A percentile compares a stretch with the other conserved stretches of the same genome.
Evolutionary conservation across 2,797 vertebrate genomes (phyloP).

Genomic region (Amblyopsis hoosieri): DNA sequence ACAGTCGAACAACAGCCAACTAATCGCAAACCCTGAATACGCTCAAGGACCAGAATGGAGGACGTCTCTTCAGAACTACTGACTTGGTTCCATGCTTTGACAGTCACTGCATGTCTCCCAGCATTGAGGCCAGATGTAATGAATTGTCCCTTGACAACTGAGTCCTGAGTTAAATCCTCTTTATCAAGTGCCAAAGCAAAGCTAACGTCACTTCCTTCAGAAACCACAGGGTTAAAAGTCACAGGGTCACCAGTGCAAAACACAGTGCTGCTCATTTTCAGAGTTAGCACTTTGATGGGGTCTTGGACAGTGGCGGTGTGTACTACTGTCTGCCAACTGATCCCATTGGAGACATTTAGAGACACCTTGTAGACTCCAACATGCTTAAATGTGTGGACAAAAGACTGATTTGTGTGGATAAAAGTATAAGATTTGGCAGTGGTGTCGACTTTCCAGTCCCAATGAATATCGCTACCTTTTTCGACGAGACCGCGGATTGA

Average conservation of each 20-base stretch:
- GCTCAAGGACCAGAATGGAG: constrained; percentile 63
- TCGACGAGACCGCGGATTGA: constrained; percentile 50
- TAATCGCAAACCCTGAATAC: constrained; percentile 65
- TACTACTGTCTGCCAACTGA: constrained; percentile 71
- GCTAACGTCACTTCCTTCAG: constrained; percentile 71
- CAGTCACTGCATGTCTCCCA: constrained; percentile 63
- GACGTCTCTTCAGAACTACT: constrained; percentile 51
- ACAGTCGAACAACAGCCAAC: constrained; percentile 59
- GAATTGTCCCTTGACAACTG: constrained; percentile 29
- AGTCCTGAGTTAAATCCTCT: constrained; percentile 37
- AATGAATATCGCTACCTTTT: constrained; percentile 66
- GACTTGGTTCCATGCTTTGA: constrained; percentile 73
- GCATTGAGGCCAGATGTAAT: constrained; percentile 57
- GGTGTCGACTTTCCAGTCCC: constrained; percentile 69
- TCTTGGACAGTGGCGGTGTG: constrained; percentile 67
- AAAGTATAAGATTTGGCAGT: constrained; percentile 1
- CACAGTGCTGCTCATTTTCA: constrained; percentile 54
- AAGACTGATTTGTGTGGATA: constrained; percentile 37
- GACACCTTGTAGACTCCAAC: constrained; percentile 63
- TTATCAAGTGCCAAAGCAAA: constrained; percentile 65
- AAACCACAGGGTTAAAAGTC: constrained; percentile 59
- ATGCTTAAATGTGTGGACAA: constrained; percentile 57
- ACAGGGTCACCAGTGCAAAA: constrained; percentile 63
- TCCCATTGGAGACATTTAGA: constrained; percentile 76
- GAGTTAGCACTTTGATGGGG: constrained; percentile 59